phyloP scores from a whole-genome alignment of 2,797 vertebrate species.

The Premnoplex brunnescens region DNA sequence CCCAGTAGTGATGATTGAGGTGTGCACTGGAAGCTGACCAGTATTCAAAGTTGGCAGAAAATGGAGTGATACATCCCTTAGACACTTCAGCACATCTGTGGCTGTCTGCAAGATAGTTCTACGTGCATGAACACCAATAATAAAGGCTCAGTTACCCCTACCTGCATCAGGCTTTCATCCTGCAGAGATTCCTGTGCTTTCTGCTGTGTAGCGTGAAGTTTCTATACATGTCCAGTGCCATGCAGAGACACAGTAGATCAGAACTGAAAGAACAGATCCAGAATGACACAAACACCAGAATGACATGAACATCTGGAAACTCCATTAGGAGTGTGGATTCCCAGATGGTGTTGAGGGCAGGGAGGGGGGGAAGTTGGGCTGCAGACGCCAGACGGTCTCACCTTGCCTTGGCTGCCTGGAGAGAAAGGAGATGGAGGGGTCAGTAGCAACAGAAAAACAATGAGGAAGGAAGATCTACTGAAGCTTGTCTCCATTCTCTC shows the following conservation, averaged over 20 bases:
- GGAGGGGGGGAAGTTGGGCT: neutral
- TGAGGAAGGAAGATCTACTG: slow-evolving; percentile 43
- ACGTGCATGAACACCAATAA: neutral
- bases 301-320: slow-evolving; percentile 38
- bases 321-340: slow-evolving; percentile 43
- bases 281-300: slow-evolving; percentile 18
- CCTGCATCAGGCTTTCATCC: neutral
- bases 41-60: neutral
- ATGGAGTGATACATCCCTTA: neutral
- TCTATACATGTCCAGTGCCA: neutral
- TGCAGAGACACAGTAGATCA: neutral
- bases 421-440: slow-evolving; percentile 29
- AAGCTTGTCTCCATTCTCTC: slow-evolving; percentile 40
- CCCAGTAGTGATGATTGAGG: neutral
- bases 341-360: neutral
- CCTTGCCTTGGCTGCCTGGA: slow-evolving; percentile 29
- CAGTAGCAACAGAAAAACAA: slow-evolving; percentile 32
- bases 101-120: neutral
- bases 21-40: neutral
- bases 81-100: neutral
- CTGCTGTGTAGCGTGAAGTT: neutral
- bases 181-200: neutral
- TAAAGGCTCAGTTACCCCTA: neutral
- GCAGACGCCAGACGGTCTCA: slow-evolving; percentile 44
- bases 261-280: slow-evolving; percentile 20